These are phyloP conservation scores for Porphyrio hochstetteri DNA, from an alignment of 2,113 vertebrate species.

Conservation along the genomic window DNA sequence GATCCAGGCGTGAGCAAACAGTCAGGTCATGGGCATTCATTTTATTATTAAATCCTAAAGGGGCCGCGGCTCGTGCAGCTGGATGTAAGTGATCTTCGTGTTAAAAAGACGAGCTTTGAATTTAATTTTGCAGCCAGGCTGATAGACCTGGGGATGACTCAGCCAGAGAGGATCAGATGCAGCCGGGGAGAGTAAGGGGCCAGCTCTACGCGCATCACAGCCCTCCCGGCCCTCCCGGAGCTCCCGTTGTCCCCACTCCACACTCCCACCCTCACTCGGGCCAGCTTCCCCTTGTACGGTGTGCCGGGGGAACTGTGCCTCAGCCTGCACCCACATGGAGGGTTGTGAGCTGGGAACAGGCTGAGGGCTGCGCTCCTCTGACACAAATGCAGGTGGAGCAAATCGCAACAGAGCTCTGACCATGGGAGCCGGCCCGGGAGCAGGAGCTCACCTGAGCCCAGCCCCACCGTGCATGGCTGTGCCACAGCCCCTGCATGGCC, in stretches of 20 bases:
- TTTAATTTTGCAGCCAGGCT: constrained; percentile 57
- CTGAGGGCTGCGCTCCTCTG: background rate
- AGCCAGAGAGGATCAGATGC: constrained; percentile 2
- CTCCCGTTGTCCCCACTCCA: background rate
- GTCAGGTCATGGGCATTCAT: constrained; percentile 65
- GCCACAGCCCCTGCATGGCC: background rate
- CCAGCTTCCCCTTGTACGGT: rapidly evolving
- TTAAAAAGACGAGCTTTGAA: constrained; percentile 57
- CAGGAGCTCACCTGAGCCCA: background rate
- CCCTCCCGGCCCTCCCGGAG: background rate
- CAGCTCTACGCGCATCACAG: background rate
- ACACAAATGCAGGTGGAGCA: rapidly evolving
- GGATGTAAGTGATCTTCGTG: constrained; percentile 59
- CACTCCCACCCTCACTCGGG: background rate
- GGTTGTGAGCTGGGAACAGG: rapidly evolving
- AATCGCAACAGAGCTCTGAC: background rate
- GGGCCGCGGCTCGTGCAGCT: constrained; percentile 34
- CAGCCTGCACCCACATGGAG: rapidly evolving
- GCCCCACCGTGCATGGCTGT: rapidly evolving
- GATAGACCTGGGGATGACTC: constrained; percentile 60
- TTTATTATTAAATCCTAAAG: constrained; percentile 70
- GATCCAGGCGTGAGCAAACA: constrained; percentile 66
- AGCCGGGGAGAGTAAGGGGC: background rate
- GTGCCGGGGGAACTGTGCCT: background rate
- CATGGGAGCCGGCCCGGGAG: rapidly evolving